These are phyloP conservation scores for Myotis brandtii DNA, from an alignment of 2,113 vertebrate genomes.

Conservation along the genomic window DNA sequence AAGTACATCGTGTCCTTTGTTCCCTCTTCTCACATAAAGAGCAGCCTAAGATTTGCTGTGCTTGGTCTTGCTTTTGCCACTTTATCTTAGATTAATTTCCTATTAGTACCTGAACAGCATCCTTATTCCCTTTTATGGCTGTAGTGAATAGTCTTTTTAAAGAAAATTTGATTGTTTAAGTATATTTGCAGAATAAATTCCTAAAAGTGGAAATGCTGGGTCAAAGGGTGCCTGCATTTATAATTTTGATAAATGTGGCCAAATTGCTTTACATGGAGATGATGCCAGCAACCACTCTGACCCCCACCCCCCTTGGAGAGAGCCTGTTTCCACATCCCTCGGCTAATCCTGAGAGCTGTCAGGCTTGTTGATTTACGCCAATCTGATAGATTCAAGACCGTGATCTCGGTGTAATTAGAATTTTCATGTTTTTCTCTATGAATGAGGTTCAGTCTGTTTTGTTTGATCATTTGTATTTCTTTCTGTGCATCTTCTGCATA, in stretches of 20 bases:
- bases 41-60: background rate
- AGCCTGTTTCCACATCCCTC: background rate
- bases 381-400: background rate
- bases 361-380: background rate
- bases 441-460: background rate
- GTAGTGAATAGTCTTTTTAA: background rate
- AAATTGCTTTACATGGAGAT: background rate
- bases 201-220: background rate
- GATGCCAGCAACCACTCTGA: background rate
- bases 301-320: rapidly evolving
- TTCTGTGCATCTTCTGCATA: background rate
- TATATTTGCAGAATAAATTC: background rate
- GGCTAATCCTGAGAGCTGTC: background rate
- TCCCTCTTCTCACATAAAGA: background rate
- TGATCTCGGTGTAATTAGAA: background rate
- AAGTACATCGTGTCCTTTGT: rapidly evolving
- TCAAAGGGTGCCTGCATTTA: background rate
- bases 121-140: background rate
- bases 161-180: background rate
- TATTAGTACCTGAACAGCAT: background rate
- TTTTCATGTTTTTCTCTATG: background rate
- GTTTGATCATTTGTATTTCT: background rate
- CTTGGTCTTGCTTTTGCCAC: background rate
- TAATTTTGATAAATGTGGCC: background rate
- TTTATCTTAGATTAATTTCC: background rate